A percentile compares a stretch with the other conserved stretches of the same genome.
phyloP scores from a whole-genome alignment of 1,140 invertebrate species.

The Holcopasites calliopsidis region DNA sequence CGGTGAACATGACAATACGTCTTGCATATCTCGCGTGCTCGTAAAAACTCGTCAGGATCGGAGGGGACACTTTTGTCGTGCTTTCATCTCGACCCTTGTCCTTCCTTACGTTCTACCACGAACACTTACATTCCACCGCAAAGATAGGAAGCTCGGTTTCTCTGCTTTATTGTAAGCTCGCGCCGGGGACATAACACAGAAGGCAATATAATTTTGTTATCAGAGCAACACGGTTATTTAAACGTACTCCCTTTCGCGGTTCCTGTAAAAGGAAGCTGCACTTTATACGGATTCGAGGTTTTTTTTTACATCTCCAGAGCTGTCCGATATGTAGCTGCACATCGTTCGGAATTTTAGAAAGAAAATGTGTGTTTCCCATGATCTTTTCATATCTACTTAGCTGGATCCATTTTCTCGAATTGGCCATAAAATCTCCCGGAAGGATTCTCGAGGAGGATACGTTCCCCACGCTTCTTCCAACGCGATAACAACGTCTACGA shows the following conservation, averaged over 20 bases:
- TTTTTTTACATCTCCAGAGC: too few relatives aligned
- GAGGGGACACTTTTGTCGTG: neutral
- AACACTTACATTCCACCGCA: too few relatives aligned
- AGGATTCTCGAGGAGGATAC: neutral
- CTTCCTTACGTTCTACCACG: neutral
- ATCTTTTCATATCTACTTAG: conserved; percentile 9
- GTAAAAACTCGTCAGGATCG: neutral
- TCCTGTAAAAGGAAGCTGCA: neutral
- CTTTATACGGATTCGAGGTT: too few relatives aligned
- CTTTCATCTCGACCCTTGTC: conserved; percentile 14
- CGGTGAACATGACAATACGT: conserved; percentile 36
- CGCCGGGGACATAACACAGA: neutral
- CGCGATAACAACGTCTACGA: conserved; percentile 30
- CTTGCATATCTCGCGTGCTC: conserved; percentile 27
- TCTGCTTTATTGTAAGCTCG: neutral
- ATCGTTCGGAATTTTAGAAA: neutral
- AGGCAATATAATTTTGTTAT: conserved; percentile 32
- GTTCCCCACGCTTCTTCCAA: neutral
- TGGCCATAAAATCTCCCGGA: conserved; percentile 13
- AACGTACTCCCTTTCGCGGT: neutral
- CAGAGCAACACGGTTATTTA: neutral
- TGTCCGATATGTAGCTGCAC: neutral
- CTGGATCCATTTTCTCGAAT: conserved; percentile 4
- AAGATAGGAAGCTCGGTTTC: neutral
- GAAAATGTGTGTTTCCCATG: conserved; percentile 13